Evolutionary conservation across 2,797 vertebrate species (phyloP).

Genomic region (Todus mexicanus): DNA sequence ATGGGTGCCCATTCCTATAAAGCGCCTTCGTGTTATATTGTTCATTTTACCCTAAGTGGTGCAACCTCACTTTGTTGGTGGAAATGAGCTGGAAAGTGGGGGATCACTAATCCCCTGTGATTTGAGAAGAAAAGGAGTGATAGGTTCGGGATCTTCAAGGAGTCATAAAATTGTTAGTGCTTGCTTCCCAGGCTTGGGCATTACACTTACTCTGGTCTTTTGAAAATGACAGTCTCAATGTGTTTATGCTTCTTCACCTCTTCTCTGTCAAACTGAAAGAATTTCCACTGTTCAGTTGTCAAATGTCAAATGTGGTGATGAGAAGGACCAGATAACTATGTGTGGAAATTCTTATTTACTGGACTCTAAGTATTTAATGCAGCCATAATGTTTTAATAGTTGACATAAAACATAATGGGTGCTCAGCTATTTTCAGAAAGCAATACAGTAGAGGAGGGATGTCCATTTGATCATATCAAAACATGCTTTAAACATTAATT

Average conservation of each 20-base stretch:
- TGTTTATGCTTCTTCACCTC: neutral
- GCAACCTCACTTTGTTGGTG: neutral
- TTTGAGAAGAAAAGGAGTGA: neutral
- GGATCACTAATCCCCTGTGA: neutral
- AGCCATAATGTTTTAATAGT: slow-evolving; percentile 18
- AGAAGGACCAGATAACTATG: neutral
- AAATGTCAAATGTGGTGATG: neutral
- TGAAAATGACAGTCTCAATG: neutral
- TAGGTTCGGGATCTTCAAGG: neutral
- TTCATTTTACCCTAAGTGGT: neutral
- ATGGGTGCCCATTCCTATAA: neutral
- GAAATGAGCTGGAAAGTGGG: neutral
- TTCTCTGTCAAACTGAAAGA: neutral
- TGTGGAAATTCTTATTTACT: slow-evolving; percentile 12
- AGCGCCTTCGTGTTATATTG: neutral
- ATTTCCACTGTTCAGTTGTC: neutral
- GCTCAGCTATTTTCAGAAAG: slow-evolving; percentile 29
- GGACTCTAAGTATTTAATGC: neutral
- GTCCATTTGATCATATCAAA: slow-evolving; percentile 9
- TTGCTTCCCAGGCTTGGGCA: neutral
- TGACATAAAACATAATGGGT: slow-evolving; percentile 15
- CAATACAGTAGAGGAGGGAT: neutral
- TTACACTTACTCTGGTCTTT: neutral
- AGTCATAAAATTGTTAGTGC: neutral
- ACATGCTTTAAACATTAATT: slow-evolving; percentile 5